Base-by-base conservation (phyloP, 2,113 vertebrate species). In the Talpa occidentalis region DNA sequence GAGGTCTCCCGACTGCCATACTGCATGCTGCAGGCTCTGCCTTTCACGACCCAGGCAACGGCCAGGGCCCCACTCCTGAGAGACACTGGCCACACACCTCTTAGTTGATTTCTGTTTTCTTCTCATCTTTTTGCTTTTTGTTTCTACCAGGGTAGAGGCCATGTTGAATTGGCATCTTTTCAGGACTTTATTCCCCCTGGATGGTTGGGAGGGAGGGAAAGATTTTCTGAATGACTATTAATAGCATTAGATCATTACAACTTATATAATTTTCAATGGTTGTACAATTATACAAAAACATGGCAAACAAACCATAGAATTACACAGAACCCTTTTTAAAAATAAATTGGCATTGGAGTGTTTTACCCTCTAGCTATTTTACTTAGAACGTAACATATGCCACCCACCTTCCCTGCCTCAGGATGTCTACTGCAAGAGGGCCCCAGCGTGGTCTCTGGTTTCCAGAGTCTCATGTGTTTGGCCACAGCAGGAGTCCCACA, bases 161-260 rank as follows among this genome's bases (percentile, higher is more conserved):
- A 93, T 97, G 84, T 98, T 98, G 97, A 97, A 93, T 95, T 97
- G 98, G 97, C 94, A 16, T 97, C 98, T 98, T 98, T 96, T 95
- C 97, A 98, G 97, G 97, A 97, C 97, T 88, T 98, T 86, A 62
- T 97, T 96, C 91, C 92, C 98, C 97, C 96, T 97, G 97, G 97
- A 95, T 97, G 97, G 96, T 98, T 97, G 96, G 96, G 97, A 97
- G 97, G 97, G 97, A 98, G 97, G 98, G 97, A 97, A 82, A 52
- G 76, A 92, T 96, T 98, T 98, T 97, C 97, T 98, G 98, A 98
- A 98, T 98, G 98, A 98, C 98, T 98, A 97, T 98, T 98, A 98
- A 98, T 99, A 99, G 98, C 98, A 97, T 98, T 99, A 99, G 98
- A 98, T 98, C 96, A 98, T 98, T 98, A 98, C 97, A 98, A 98